These are phyloP conservation scores for Hetaerina americana DNA, from an alignment of 1,140 invertebrate species.

Conservation along the genomic window DNA sequence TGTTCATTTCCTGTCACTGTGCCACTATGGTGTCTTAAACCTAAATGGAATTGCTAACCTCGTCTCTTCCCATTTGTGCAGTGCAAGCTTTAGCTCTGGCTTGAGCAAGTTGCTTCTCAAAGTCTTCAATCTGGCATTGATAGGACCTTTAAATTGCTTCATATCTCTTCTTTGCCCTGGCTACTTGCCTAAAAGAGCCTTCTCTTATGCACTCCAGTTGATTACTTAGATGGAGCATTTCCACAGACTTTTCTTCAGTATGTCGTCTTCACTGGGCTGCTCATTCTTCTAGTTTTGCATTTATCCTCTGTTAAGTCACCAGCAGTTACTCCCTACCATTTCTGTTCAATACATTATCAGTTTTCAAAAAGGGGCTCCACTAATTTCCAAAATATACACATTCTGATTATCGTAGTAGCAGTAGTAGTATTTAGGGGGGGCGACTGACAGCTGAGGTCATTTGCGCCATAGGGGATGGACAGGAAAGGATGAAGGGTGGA, in stretches of 20 bases:
- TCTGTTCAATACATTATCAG: too few species aligned
- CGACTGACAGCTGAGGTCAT: too few species aligned
- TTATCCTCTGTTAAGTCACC: not conserved
- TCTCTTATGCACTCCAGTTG: constrained; percentile 35
- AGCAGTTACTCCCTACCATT: too few species aligned
- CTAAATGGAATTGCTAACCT: constrained; percentile 28
- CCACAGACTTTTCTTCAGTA: constrained; percentile 32
- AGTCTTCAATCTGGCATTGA: constrained; percentile 46
- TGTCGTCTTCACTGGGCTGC: constrained; percentile 23
- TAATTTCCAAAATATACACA: too few species aligned
- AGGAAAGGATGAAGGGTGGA: too few species aligned
- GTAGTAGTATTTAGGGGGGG: too few species aligned
- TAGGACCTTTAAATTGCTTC: constrained; percentile 42
- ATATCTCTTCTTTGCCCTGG: constrained; percentile 48
- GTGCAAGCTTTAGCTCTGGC: constrained; percentile 43
- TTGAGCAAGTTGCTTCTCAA: constrained; percentile 48
- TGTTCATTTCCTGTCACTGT: too few species aligned
- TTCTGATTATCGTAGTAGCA: too few species aligned
- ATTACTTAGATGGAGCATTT: constrained; percentile 38
- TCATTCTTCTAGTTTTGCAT: constrained; percentile 28
- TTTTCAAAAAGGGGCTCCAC: too few species aligned
- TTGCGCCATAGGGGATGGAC: too few species aligned
- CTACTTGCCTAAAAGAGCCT: constrained; percentile 54
- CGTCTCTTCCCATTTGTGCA: constrained; percentile 49
- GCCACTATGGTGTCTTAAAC: too few species aligned